Conservation (phyloP, 2,888 invertebrate species). For the Melanotus villosus region DNA sequence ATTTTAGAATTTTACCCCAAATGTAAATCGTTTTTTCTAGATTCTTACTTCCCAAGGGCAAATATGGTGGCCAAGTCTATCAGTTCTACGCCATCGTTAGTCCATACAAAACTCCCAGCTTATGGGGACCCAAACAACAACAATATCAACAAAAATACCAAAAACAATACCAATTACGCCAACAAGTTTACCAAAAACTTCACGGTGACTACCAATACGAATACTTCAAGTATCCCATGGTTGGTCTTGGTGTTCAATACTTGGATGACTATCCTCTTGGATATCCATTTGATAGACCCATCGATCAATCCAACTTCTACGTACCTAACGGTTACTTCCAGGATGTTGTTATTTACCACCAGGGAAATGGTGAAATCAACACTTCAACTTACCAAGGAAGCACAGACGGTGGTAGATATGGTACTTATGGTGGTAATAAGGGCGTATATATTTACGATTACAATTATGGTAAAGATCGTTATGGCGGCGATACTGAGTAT, state of each 20-base stretch:
- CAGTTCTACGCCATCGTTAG: conserved; percentile 70
- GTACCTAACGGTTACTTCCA: conserved; percentile 79
- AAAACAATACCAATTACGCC: neutral
- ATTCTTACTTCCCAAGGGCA: conserved; percentile 81
- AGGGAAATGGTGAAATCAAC: conserved; percentile 20
- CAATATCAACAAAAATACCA: neutral
- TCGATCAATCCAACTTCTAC: conserved; percentile 73
- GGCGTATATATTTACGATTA: too few relatives aligned
- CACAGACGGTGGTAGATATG: neutral
- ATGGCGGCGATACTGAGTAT: too few relatives aligned
- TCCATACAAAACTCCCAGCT: conserved; percentile 59
- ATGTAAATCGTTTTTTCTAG: conserved; percentile 51
- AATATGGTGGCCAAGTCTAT: conserved; percentile 73
- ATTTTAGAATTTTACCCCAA: neutral
- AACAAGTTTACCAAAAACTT: conserved; percentile 45
- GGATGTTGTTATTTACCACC: conserved; percentile 77
- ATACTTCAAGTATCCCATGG: conserved; percentile 49
- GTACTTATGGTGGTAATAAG: too few relatives aligned
- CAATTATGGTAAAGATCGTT: too few relatives aligned
- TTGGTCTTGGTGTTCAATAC: conserved; percentile 51
- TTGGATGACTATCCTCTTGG: conserved; percentile 77
- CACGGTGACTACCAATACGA: conserved; percentile 19
- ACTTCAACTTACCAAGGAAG: neutral
- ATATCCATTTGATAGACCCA: conserved; percentile 81
- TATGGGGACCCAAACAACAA: neutral